Evolutionary conservation across 2,888 invertebrate species (phyloP).

Genomic region (Cosmopolites sordidus): DNA sequence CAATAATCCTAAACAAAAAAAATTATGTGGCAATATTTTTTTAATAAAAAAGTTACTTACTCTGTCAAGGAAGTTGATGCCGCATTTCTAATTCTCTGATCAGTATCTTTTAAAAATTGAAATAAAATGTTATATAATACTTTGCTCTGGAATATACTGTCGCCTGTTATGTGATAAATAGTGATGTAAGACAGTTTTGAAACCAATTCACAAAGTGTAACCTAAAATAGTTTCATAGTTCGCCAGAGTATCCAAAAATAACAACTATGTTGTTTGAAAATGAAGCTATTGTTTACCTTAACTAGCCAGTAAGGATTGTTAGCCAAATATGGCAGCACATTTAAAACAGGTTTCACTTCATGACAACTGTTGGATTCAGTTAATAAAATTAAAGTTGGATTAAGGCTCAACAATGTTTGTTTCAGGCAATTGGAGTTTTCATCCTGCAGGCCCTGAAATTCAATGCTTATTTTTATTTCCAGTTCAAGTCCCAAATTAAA

Average conservation of each 20-base stretch:
- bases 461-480: too few relatives aligned
- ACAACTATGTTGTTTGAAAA: too few relatives aligned
- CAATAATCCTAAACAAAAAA: constrained; percentile 46
- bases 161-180: constrained; percentile 53
- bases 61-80: constrained; percentile 63
- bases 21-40: background rate
- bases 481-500: too few relatives aligned
- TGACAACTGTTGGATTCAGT: constrained; percentile 60
- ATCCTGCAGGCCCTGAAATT: constrained; percentile 63
- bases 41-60: constrained; percentile 46
- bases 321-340: constrained; percentile 60
- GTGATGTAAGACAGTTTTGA: constrained; percentile 57
- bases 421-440: constrained; percentile 72
- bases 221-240: constrained; percentile 45
- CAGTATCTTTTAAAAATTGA: constrained; percentile 67
- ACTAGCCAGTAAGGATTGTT: constrained; percentile 82
- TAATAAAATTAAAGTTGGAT: constrained; percentile 56
- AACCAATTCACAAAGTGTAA: constrained; percentile 62
- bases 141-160: constrained; percentile 55
- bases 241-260: too few relatives aligned
- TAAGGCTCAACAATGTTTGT: constrained; percentile 63
- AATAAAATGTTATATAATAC: constrained; percentile 59
- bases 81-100: constrained; percentile 70
- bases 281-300: constrained; percentile 54
- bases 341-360: constrained; percentile 54